Evolutionary conservation across 2,113 vertebrate species (phyloP), one percentile per base, ranked within the genome.

Genomic region (Otolemur garnettii): DNA sequence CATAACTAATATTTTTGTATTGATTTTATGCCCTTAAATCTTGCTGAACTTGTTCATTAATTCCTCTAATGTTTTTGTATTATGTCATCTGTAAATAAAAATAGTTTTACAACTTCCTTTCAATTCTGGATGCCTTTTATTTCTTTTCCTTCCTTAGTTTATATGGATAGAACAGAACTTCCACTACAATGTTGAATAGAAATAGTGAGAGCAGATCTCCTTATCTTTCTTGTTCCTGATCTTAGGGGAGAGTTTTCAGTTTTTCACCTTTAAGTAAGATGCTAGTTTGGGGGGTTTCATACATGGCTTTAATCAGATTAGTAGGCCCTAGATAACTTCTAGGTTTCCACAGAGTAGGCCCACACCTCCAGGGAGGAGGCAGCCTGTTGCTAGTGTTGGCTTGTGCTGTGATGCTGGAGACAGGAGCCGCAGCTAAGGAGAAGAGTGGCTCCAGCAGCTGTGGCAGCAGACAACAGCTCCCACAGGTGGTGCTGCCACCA

Each of bases 231-330:
- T 78, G 8, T 62, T 62, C 60, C 33, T 78, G 21, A 84, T 71
- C 8, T 77, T 83, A 81, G 62, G 42, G 28, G 45, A 87, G 33
- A 92, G 19, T 33, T 57, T 80, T 81, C 33, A 19, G n/a, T 59
- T 24, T 94, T 75, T 91, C 5, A 91, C 42, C 35, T 66, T 80
- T 57, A 94, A 53, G 68, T 64, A 74, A 66, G 26, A 85, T 86
- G 75, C 14, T 75, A 74, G 26, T 33, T 78, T 14, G 50, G 33
- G 19, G 13, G 13, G 38, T 71, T 24, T 71, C 59, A 24, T 33
- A n/a, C 59, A 71, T 38, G 7, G 15, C 12, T 60, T 60, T 90
- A 60, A 45, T 80, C 66, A 72, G 14, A 28, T 33, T 60, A 8
- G 7, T 50, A 50, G 7, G 45, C 45, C 45, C 45, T 8, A 50